These are phyloP conservation scores for Volucella zonaria DNA, from an alignment of 2,888 invertebrate genomes.

Conservation along the genomic window DNA sequence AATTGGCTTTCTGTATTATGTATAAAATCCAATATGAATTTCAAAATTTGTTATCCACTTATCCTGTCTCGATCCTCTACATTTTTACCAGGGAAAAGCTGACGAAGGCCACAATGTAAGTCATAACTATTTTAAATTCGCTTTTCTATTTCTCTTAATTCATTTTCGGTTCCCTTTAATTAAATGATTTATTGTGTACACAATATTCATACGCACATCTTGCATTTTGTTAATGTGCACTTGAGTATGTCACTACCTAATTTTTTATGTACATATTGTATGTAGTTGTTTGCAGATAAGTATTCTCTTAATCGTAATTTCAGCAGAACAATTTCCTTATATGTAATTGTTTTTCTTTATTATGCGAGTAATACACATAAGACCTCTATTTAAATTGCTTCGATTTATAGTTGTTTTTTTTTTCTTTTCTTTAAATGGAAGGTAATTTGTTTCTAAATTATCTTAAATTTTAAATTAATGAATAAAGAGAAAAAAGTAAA, in stretches of 20 bases:
- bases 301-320: conserved; percentile 39
- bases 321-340: conserved; percentile 21
- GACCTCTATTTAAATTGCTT: neutral
- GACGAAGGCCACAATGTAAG: conserved; percentile 72
- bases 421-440: conserved; percentile 25
- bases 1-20: conserved; percentile 35
- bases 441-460: conserved; percentile 11
- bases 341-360: conserved; percentile 1
- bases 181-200: conserved; percentile 20
- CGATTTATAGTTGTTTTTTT: neutral
- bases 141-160: conserved; percentile 28
- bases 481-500: neutral
- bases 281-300: conserved; percentile 51
- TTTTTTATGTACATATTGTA: conserved; percentile 25
- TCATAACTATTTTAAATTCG: conserved; percentile 40
- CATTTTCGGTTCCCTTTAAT: conserved; percentile 52
- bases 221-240: conserved; percentile 58
- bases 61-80: conserved; percentile 63
- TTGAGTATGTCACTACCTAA: conserved; percentile 40
- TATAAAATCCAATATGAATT: conserved; percentile 57
- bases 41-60: conserved; percentile 70
- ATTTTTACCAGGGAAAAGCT: conserved; percentile 71
- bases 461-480: neutral
- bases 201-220: conserved; percentile 41
- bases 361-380: neutral